phyloP scores from a whole-genome alignment of 2,888 invertebrate species.

The Drosophila infuscata region DNA sequence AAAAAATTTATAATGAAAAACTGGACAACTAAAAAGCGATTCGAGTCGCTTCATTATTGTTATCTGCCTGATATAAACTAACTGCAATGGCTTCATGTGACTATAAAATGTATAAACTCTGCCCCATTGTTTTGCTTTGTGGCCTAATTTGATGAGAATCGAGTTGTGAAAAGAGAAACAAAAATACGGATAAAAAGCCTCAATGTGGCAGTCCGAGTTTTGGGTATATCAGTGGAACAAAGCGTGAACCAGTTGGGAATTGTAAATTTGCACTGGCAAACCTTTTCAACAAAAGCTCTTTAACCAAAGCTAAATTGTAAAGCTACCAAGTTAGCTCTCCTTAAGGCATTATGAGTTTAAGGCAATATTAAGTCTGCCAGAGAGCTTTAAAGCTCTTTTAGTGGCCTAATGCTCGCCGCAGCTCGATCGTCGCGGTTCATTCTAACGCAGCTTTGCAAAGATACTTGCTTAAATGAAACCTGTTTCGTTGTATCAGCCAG shows the following conservation, averaged over 20 bases:
- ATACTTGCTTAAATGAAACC: background rate
- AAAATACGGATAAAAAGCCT: conserved; percentile 11
- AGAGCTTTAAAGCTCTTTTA: too few relatives aligned
- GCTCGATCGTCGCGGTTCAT: background rate
- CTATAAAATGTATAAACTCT: conserved; percentile 69
- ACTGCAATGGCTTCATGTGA: conserved; percentile 58
- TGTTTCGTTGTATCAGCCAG: too few relatives aligned
- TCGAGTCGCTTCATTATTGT: conserved; percentile 21
- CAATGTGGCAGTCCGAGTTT: background rate
- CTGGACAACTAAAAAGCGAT: conserved; percentile 21
- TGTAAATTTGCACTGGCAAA: background rate
- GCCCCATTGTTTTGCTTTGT: conserved; percentile 50
- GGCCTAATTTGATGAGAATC: conserved; percentile 51
- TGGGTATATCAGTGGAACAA: background rate
- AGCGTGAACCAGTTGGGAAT: background rate
- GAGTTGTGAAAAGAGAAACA: conserved; percentile 42
- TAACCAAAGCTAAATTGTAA: background rate
- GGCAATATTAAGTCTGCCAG: background rate
- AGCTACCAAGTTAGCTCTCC: background rate
- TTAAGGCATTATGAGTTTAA: background rate
- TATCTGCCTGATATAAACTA: conserved; percentile 35
- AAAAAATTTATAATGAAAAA: conserved; percentile 2
- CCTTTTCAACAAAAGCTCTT: background rate
- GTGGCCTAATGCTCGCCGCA: too few relatives aligned
- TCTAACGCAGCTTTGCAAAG: background rate